Percentiles rank a stretch among this genome's conserved stretches.
Conservation (phyloP, 2,888 invertebrate genomes). For the Corbicula japonica region DNA sequence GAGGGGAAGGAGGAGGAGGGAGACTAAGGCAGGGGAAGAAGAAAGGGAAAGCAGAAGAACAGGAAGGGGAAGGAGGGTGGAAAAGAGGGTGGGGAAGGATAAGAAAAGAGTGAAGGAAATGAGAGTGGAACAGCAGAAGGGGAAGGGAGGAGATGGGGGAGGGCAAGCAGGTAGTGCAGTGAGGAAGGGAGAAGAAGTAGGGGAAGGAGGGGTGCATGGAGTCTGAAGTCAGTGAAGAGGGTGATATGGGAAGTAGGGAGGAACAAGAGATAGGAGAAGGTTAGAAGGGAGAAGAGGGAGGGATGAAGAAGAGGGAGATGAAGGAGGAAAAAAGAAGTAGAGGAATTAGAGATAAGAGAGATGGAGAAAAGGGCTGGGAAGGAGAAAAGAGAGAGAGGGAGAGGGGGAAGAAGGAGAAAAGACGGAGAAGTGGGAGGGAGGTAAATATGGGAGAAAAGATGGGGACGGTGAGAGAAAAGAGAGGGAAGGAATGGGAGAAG, state of each 20-base stretch:
- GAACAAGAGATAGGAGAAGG: constrained; percentile 2
- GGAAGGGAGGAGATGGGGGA: not conserved
- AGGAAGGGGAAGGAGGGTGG: not conserved
- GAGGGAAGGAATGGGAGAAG: not conserved
- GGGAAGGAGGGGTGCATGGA: not conserved
- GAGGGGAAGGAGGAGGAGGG: not conserved
- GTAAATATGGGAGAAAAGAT: not conserved
- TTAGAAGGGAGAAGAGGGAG: not conserved
- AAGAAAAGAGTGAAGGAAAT: not conserved
- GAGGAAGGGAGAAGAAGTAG: constrained; percentile 1
- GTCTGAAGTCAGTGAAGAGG: not conserved
- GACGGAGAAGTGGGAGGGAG: not conserved
- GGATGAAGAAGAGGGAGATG: constrained; percentile 1
- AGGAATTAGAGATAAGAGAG: not conserved
- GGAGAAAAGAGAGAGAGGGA: not conserved
- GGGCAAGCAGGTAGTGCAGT: not conserved
- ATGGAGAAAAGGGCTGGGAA: constrained; percentile 6
- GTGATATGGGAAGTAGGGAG: not conserved
- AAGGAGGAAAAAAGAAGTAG: not conserved
- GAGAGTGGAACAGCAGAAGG: constrained; percentile 23
- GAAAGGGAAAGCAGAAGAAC: not conserved
- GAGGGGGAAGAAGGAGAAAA: not conserved
- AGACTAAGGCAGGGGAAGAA: not conserved
- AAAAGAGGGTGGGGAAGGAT: not conserved
- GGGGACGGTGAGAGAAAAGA: not conserved